Percentiles rank a stretch among this genome's conserved stretches.
phyloP scores from a whole-genome alignment of 2,888 invertebrate genomes.

The Incurvaria masculella region DNA sequence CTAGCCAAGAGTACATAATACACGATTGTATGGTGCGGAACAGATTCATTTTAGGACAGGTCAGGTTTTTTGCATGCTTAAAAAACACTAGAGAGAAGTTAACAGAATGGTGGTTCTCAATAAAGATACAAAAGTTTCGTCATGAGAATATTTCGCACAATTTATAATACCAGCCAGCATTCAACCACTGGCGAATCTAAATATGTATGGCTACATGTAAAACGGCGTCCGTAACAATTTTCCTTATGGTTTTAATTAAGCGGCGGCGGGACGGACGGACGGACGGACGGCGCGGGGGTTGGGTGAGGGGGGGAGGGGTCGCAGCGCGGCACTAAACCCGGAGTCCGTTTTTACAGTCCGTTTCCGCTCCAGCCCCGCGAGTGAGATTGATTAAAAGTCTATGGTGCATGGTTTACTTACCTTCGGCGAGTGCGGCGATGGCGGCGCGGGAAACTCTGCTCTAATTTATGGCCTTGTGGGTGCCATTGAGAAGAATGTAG shows the following conservation, averaged over 20 bases:
- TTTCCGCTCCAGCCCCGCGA: constrained; percentile 47
- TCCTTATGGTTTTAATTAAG: constrained; percentile 60
- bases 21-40: too few relatives aligned
- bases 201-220: neutral
- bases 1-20: too few relatives aligned
- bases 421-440: constrained; percentile 7
- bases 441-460: neutral
- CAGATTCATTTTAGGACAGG: too few relatives aligned
- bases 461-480: neutral
- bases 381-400: constrained; percentile 58
- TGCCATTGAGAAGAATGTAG: neutral
- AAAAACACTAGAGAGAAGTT: too few relatives aligned
- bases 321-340: constrained; percentile 29
- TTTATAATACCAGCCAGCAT: too few relatives aligned
- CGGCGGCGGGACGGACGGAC: constrained; percentile 19
- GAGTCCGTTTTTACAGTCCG: constrained; percentile 51
- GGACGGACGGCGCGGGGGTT: too few relatives aligned
- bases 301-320: too few relatives aligned
- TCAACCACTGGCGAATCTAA: too few relatives aligned
- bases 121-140: too few relatives aligned
- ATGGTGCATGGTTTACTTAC: constrained; percentile 52
- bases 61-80: too few relatives aligned
- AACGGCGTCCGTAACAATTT: constrained; percentile 37
- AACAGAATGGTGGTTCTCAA: too few relatives aligned
- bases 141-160: too few relatives aligned